Evolutionary conservation across 1,140 invertebrate genomes (phyloP).

Genomic region (Trichogramma pretiosum): DNA sequence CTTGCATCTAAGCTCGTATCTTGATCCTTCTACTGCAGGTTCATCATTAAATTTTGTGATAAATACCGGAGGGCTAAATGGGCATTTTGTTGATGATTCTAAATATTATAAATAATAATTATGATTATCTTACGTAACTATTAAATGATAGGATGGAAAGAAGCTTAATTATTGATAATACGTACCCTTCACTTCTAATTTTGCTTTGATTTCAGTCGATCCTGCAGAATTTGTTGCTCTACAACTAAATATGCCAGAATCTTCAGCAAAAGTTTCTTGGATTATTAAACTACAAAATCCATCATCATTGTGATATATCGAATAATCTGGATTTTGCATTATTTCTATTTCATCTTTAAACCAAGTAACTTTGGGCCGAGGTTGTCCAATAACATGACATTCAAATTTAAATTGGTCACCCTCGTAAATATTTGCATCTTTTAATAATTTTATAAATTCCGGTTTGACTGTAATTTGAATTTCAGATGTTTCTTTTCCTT

Average conservation of each 20-base stretch:
- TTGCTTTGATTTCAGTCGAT: slow-evolving; percentile 62
- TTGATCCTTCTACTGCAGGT: slow-evolving; percentile 54
- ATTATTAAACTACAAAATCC: slow-evolving; percentile 60
- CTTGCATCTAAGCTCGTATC: slow-evolving; percentile 61
- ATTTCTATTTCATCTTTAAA: slow-evolving; percentile 64
- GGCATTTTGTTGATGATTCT: slow-evolving; percentile 59
- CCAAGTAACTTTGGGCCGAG: slow-evolving; percentile 57
- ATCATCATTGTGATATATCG: slow-evolving; percentile 46
- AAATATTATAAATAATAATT: slow-evolving; percentile 13
- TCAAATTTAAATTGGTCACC: slow-evolving; percentile 60
- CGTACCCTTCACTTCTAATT: slow-evolving; percentile 64
- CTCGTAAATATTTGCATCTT: slow-evolving; percentile 65
- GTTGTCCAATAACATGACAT: slow-evolving; percentile 45
- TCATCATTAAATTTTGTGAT: slow-evolving; percentile 54
- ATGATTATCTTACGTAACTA: neutral
- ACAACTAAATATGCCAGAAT: slow-evolving; percentile 70
- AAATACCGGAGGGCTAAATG: slow-evolving; percentile 57
- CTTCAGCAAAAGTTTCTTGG: slow-evolving; percentile 74
- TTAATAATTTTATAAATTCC: slow-evolving; percentile 54
- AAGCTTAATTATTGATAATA: neutral
- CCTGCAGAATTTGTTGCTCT: slow-evolving; percentile 61
- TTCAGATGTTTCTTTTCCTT: slow-evolving; percentile 18
- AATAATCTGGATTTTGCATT: slow-evolving; percentile 59
- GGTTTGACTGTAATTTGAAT: slow-evolving; percentile 32
- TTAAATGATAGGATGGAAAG: neutral